Percentiles rank a stretch among this genome's conserved stretches.
Conservation (phyloP, 2,888 invertebrate species). For the Nezara viridula region DNA sequence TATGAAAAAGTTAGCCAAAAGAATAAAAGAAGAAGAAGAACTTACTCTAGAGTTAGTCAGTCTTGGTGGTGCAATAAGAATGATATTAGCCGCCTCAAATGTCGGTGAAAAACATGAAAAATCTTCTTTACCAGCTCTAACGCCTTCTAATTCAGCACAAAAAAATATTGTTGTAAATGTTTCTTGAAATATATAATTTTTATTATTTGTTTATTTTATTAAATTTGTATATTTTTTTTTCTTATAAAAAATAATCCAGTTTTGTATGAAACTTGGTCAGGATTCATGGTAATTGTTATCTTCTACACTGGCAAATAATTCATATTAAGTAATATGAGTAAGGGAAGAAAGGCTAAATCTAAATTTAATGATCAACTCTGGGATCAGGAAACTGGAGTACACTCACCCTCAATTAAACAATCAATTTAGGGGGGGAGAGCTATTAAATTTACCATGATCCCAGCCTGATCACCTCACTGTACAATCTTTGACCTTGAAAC, state of each 20-base stretch:
- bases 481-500: too few relatives aligned
- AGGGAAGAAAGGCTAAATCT: too few relatives aligned
- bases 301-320: too few relatives aligned
- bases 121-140: background rate
- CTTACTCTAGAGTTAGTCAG: conserved; percentile 76
- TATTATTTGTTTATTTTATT: conserved; percentile 29
- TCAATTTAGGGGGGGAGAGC: too few relatives aligned
- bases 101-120: conserved; percentile 59
- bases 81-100: conserved; percentile 76
- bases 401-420: too few relatives aligned
- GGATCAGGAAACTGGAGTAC: too few relatives aligned
- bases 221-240: background rate
- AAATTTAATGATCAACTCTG: too few relatives aligned
- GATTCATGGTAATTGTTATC: too few relatives aligned
- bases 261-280: too few relatives aligned
- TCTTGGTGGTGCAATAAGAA: conserved; percentile 79
- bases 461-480: too few relatives aligned
- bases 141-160: conserved; percentile 24
- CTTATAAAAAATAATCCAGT: background rate
- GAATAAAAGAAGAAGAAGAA: conserved; percentile 78
- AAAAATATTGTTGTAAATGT: conserved; percentile 34
- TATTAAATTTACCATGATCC: too few relatives aligned
- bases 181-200: conserved; percentile 39
- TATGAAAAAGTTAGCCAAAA: conserved; percentile 75
- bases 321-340: too few relatives aligned